Evolutionary conservation across 2,888 invertebrate species (phyloP).

Genomic region (Parnassius mnemosyne): DNA sequence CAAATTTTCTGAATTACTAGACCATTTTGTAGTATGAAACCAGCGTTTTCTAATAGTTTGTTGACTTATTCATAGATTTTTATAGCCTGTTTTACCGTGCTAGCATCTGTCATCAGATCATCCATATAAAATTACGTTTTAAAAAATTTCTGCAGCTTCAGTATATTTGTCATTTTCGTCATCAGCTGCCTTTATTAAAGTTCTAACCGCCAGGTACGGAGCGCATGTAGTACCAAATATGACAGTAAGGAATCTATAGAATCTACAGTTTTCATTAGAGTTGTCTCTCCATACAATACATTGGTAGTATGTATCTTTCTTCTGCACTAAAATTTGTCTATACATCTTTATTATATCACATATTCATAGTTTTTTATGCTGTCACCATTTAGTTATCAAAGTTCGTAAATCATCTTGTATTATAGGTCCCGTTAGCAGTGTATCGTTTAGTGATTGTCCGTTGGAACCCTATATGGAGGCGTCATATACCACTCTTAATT

Average conservation of each 20-base stretch:
- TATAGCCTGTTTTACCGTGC: neutral
- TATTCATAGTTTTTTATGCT: slow-evolving; percentile 26
- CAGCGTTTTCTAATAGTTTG: no score
- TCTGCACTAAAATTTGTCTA: slow-evolving; percentile 22
- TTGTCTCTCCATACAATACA: slow-evolving; percentile 30
- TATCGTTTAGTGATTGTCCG: slow-evolving; percentile 32
- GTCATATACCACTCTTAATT: neutral
- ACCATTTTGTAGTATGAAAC: slow-evolving; percentile 3
- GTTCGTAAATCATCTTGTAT: slow-evolving; percentile 38
- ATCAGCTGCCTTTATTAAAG: slow-evolving; percentile 16
- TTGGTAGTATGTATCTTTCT: slow-evolving; percentile 13
- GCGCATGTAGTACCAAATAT: slow-evolving; percentile 32
- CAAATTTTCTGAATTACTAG: slow-evolving; percentile 1
- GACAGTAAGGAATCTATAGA: slow-evolving; percentile 26
- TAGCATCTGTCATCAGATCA: slow-evolving; percentile 1
- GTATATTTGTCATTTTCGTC: slow-evolving; percentile 21
- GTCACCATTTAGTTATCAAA: slow-evolving; percentile 35
- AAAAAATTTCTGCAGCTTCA: neutral
- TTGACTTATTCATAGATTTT: no score
- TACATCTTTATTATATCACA: slow-evolving; percentile 41
- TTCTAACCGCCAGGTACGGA: slow-evolving; percentile 30
- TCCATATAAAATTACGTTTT: slow-evolving; percentile 3
- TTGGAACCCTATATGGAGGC: neutral
- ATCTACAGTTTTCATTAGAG: neutral
- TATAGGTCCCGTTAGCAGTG: slow-evolving; percentile 33